Evolutionary conservation across 1,140 invertebrate species (phyloP).

Genomic region (Drosophila trapezifrons): DNA sequence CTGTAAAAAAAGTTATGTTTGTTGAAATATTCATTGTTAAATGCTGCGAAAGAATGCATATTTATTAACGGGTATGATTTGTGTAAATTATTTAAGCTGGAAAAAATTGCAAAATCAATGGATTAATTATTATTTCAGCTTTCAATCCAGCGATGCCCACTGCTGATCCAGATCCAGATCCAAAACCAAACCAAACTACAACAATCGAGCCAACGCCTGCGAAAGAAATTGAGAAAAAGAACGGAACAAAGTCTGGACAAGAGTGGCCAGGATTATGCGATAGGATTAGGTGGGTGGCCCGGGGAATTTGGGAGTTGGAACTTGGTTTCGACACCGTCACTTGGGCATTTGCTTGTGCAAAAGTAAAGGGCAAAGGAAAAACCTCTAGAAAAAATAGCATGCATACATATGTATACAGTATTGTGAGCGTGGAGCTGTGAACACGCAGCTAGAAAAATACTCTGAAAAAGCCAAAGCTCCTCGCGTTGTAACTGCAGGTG

Average conservation of each 20-base stretch:
- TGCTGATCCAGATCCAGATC: constrained; percentile 35
- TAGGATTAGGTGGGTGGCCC: constrained; percentile 34
- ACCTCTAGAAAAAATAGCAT: constrained; percentile 30
- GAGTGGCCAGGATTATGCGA: constrained; percentile 43
- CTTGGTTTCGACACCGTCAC: constrained; percentile 36
- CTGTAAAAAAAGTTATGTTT: constrained; percentile 44
- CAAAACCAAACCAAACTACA: constrained; percentile 78
- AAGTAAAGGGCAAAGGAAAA: constrained; percentile 11
- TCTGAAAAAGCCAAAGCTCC: constrained; percentile 43
- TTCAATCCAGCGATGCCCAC: constrained; percentile 23
- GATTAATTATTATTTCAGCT: constrained; percentile 65
- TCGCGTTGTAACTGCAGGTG: constrained; percentile 60
- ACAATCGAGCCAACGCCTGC: constrained; percentile 62
- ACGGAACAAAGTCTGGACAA: constrained; percentile 39
- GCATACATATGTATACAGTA: constrained; percentile 13
- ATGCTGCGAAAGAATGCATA: constrained; percentile 50
- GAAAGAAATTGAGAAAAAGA: constrained; percentile 39
- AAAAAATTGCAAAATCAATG: constrained; percentile 66
- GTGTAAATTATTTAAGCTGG: constrained; percentile 72
- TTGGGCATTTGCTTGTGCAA: constrained; percentile 40
- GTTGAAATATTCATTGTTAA: constrained; percentile 52
- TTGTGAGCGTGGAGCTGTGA: constrained; percentile 34
- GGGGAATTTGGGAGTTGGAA: constrained; percentile 39
- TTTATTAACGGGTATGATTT: constrained; percentile 53
- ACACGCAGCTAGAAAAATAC: constrained; percentile 59